phyloP scores from a whole-genome alignment of 2,113 vertebrate genomes.

The Cervus canadensis region DNA sequence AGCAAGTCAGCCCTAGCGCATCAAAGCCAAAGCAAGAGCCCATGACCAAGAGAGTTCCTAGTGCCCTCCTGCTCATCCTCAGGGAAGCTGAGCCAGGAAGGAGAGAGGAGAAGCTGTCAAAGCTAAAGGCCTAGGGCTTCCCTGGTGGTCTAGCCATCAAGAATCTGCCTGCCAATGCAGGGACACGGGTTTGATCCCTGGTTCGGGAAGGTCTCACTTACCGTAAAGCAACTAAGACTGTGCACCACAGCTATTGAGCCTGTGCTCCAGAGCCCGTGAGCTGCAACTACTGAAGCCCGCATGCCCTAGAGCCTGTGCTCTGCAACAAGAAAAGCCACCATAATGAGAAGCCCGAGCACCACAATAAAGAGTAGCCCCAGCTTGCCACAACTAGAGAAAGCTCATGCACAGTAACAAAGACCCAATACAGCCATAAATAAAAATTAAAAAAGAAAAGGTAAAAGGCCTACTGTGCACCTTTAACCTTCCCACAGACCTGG shows the following conservation, averaged over 20 bases:
- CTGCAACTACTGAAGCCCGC: background rate
- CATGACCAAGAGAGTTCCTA: background rate
- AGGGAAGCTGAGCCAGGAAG: background rate
- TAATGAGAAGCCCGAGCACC: background rate
- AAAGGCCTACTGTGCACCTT: background rate
- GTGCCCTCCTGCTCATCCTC: background rate
- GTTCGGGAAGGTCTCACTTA: background rate
- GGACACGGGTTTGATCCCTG: background rate
- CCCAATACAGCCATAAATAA: background rate
- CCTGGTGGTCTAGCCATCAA: background rate
- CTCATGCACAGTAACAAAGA: background rate
- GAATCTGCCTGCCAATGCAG: background rate
- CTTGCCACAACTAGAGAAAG: background rate
- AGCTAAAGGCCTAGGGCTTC: background rate
- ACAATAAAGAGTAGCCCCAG: background rate
- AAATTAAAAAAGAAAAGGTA: background rate
- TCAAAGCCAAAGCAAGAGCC: background rate
- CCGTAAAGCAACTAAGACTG: background rate
- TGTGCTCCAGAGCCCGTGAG: background rate
- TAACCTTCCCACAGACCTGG: background rate
- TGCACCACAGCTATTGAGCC: background rate
- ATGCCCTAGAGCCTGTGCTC: background rate
- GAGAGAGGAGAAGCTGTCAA: background rate
- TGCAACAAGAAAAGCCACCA: fast-evolving
- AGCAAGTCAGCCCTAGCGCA: background rate